Evolutionary conservation across 1,140 invertebrate genomes (phyloP), one percentile per base, ranked within the genome.

Genomic region (Drosophila dunni): DNA sequence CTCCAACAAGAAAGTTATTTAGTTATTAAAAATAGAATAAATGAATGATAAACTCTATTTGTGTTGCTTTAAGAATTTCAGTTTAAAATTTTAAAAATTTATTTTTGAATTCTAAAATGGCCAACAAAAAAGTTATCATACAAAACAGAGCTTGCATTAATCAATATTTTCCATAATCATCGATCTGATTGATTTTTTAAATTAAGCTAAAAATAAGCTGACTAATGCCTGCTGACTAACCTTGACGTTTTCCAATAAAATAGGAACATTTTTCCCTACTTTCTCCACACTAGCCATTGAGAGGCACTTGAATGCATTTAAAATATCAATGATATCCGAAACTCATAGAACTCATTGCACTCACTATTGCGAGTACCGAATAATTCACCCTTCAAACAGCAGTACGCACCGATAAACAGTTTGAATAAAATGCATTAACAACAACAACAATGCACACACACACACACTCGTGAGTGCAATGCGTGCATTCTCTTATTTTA

Each of bases 301-400:
- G 60, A 42, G 24, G 51, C 79, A 79, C 83, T 88, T 74, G 40
- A 77, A 75, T 44, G 36, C 57, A 76, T 67, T 79, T 34, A 44
- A 57, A 67, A 72, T 74, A 82, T 86, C 75, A 79, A 74, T 88
- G 69, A 79, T 86, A 77, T 86, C 79, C 79, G 76, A 63, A 79
- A 56, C 51, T 70, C 70, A 86, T 79, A 70, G 67, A 63, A 44
- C 17, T 17, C 44, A 44, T 1, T 38, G 56, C 33, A 51, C 34
- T 56, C 51, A 50, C 34, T 42, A 3, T 20, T 42, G 7, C 11
- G 74, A 75, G 46, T 70, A 24, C 36, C 11, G 29, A 62, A 62
- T 74, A 48, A 74, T 45, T 68, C 50, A 34, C 53, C 38, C 57
- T 58, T 67, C 58, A 45, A 40, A 2, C 36, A 46, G 60, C 63